A percentile compares a stretch with the other conserved stretches of the same genome.
phyloP scores from a whole-genome alignment of 2,113 vertebrate genomes.

The Oncorhynchus kisutch region DNA sequence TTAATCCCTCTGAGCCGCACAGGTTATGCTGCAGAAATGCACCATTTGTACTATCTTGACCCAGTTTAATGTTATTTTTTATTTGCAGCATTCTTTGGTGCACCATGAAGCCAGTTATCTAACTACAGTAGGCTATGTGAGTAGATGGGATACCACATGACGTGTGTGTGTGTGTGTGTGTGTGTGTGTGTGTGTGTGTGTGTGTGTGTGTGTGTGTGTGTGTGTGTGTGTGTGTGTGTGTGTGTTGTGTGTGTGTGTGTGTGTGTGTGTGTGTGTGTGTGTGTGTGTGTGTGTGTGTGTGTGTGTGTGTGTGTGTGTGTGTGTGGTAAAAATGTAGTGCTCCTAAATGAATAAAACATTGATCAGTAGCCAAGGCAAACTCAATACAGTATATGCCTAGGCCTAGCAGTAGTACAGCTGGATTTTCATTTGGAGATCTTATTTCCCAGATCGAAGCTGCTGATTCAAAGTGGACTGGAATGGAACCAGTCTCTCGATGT shows the following conservation, averaged over 20 bases:
- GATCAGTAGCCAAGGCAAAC: not conserved
- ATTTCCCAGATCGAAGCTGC: conserved; percentile 23
- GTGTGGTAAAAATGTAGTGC: not conserved
- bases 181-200: not conserved
- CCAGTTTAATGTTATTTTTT: conserved; percentile 36
- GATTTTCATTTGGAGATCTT: not conserved
- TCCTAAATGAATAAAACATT: conserved; percentile 7
- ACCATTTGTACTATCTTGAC: conserved; percentile 48
- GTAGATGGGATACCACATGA: not conserved
- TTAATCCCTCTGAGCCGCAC: conserved; percentile 38
- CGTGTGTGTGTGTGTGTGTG: not conserved
- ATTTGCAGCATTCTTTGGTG: conserved; percentile 18
- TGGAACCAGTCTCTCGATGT: conserved; percentile 11
- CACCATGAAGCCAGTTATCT: not conserved
- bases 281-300: too few species aligned
- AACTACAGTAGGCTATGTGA: not conserved
- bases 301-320: not conserved
- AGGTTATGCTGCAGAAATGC: conserved; percentile 47
- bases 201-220: not conserved
- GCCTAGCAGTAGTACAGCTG: not conserved
- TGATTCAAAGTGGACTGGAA: conserved; percentile 43
- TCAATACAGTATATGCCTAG: not conserved
- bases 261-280: too few species aligned
- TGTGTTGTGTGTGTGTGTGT: not conserved
- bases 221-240: not conserved